Conservation (phyloP, 2,888 invertebrate species). For the Macrophya annulata region DNA sequence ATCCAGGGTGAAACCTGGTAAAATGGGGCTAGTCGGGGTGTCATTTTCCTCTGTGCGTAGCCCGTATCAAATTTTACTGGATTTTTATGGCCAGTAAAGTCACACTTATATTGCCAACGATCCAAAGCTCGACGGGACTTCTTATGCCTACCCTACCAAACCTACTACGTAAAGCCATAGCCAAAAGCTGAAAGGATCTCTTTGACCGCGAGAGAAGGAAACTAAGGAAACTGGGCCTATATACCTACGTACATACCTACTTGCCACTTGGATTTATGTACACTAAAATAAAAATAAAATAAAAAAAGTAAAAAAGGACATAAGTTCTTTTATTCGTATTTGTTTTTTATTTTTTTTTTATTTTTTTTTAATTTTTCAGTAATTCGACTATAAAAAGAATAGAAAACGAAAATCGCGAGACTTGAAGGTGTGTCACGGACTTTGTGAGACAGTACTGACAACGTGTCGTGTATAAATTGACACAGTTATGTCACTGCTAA, state of each 20-base stretch:
- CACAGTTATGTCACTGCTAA: constrained; percentile 43
- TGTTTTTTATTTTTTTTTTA: neutral
- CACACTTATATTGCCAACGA: constrained; percentile 52
- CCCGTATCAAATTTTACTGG: constrained; percentile 50
- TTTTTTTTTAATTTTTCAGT: neutral
- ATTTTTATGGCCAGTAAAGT: constrained; percentile 51
- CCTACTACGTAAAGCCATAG: neutral
- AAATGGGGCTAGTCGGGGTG: constrained; percentile 35
- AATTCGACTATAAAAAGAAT: neutral
- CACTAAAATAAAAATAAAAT: neutral
- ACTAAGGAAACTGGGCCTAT: constrained; percentile 1
- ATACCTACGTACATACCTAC: neutral
- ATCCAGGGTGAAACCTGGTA: neutral
- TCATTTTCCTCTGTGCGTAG: constrained; percentile 54
- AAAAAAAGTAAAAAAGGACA: neutral
- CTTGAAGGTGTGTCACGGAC: constrained; percentile 18
- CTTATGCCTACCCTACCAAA: neutral
- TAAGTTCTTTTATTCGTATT: neutral
- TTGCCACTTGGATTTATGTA: constrained; percentile 5
- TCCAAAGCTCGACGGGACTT: constrained; percentile 21
- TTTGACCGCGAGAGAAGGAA: constrained; percentile 8
- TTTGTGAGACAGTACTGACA: constrained; percentile 1
- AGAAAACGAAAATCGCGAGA: constrained; percentile 11
- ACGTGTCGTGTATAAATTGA: constrained; percentile 14
- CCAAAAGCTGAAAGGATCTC: constrained; percentile 11